These are phyloP conservation scores for Ochotona curzoniae DNA, from an alignment of 2,113 vertebrate genomes.

Conservation along the genomic window DNA sequence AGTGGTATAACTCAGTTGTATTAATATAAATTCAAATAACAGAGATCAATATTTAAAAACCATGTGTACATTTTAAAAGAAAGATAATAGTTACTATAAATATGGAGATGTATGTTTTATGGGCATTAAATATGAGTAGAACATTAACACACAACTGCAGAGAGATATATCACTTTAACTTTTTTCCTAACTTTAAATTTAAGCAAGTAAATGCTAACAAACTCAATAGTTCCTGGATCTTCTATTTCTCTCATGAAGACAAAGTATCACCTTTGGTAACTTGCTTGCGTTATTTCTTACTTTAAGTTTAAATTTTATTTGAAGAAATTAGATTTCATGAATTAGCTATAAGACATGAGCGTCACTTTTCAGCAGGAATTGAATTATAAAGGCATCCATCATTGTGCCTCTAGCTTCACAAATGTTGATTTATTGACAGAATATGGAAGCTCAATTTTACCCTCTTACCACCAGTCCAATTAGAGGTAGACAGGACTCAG, in stretches of 20 bases:
- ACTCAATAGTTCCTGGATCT: not conserved
- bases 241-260: not conserved
- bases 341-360: not conserved
- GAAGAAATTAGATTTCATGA: not conserved
- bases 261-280: not conserved
- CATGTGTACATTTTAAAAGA: not conserved
- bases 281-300: not conserved
- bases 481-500: not conserved
- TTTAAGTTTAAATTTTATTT: not conserved
- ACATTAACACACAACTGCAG: not conserved
- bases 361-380: not conserved
- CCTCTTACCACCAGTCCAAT: not conserved
- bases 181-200: not conserved
- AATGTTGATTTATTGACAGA: not conserved
- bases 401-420: not conserved
- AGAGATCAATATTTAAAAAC: not conserved
- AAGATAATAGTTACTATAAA: not conserved
- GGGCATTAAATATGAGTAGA: not conserved
- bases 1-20: not conserved
- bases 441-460: not conserved
- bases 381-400: not conserved
- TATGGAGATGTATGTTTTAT: not conserved
- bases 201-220: not conserved
- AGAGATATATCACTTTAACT: not conserved
- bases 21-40: not conserved